Percentiles rank a stretch among this genome's conserved stretches.
These are phyloP conservation scores for Agrotis ipsilon DNA, from an alignment of 2,888 invertebrate genomes.

Conservation along the genomic window DNA sequence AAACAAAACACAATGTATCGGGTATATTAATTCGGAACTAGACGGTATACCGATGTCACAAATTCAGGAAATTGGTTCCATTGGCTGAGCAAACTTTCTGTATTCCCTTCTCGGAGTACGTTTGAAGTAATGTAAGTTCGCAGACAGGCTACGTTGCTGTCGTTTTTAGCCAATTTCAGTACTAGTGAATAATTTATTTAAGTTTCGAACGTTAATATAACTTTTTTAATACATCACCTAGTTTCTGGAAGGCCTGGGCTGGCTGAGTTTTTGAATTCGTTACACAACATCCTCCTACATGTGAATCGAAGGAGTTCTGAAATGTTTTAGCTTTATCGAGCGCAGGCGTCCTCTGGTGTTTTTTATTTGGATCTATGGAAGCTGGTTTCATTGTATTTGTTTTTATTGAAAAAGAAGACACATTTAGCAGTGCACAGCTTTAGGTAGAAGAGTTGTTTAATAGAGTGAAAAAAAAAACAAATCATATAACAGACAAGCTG, in stretches of 20 bases:
- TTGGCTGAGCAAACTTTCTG: constrained; percentile 78
- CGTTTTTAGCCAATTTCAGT: constrained; percentile 67
- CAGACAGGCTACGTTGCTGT: constrained; percentile 70
- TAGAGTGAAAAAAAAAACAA: too few relatives aligned
- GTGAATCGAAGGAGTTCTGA: background rate
- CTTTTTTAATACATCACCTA: constrained; percentile 55
- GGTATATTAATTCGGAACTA: constrained; percentile 76
- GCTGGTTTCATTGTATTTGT: too few relatives aligned
- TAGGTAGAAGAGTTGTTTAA: too few relatives aligned
- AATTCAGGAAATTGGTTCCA: constrained; percentile 82
- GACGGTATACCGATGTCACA: constrained; percentile 76
- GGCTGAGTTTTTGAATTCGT: constrained; percentile 31
- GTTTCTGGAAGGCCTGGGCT: constrained; percentile 23
- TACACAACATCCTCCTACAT: constrained; percentile 1
- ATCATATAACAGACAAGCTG: too few relatives aligned
- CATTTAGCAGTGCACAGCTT: too few relatives aligned
- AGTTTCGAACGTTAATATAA: constrained; percentile 59
- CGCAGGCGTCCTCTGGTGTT: background rate
- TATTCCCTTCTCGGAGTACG: constrained; percentile 70
- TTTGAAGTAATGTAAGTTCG: constrained; percentile 78
- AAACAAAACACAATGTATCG: constrained; percentile 64
- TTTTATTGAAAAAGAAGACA: too few relatives aligned
- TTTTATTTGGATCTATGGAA: too few relatives aligned
- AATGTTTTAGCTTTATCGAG: background rate
- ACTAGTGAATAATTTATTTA: constrained; percentile 65